phyloP scores from a whole-genome alignment of 2,888 invertebrate species.

The Alsophila aescularia region DNA sequence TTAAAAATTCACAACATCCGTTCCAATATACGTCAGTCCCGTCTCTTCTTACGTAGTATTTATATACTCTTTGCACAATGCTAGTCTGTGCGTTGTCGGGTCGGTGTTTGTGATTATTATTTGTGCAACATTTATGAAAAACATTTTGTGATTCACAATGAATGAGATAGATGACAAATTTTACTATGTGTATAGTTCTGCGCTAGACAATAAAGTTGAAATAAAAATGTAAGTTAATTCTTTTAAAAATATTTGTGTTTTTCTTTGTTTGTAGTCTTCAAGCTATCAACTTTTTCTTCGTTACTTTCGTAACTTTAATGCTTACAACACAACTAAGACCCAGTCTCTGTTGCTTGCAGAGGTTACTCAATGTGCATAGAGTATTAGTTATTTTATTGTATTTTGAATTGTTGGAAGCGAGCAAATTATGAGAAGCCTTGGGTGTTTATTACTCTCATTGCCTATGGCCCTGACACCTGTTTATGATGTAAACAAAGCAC shows the following conservation, averaged over 20 bases:
- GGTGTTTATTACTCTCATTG: background rate
- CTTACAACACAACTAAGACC: slow-evolving; percentile 2
- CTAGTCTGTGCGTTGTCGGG: too few relatives aligned
- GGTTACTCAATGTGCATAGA: slow-evolving; percentile 4
- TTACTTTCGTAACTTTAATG: slow-evolving; percentile 20
- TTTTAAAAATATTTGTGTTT: background rate
- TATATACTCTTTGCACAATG: too few relatives aligned
- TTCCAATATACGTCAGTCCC: too few relatives aligned
- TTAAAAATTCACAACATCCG: too few relatives aligned
- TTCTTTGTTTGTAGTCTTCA: slow-evolving; percentile 5
- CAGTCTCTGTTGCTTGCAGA: slow-evolving; percentile 4
- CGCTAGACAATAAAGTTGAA: slow-evolving; percentile 93
- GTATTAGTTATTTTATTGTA: background rate
- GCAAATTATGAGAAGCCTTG: too few relatives aligned
- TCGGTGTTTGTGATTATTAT: background rate
- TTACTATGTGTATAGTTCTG: slow-evolving; percentile 95
- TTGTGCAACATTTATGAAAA: background rate
- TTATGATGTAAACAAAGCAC: slow-evolving; percentile 9
- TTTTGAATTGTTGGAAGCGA: too few relatives aligned
- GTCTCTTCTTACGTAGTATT: too few relatives aligned
- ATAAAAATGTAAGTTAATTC: slow-evolving; percentile 93
- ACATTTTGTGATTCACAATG: slow-evolving; percentile 68
- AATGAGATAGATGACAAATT: slow-evolving; percentile 91
- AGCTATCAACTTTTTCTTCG: slow-evolving; percentile 1
- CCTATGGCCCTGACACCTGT: slow-evolving; percentile 1